Evolutionary conservation across 2,113 vertebrate genomes (phyloP), one percentile per base, ranked within the genome.

Genomic region (Elephas maximus): DNA sequence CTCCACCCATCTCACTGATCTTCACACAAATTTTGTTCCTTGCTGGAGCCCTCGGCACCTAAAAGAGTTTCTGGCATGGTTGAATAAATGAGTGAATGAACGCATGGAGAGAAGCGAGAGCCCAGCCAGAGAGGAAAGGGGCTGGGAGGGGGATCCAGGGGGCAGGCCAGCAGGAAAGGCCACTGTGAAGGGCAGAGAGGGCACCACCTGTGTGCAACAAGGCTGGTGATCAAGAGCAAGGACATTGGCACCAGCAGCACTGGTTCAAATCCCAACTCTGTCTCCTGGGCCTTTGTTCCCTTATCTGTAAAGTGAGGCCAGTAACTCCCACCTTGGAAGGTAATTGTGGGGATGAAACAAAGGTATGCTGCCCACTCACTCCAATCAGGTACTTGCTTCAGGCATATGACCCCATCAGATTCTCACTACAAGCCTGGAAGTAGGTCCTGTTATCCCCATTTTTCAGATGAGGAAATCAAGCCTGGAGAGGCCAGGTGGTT

Each of bases 161-260:
- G 65, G 53, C 33, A 10, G 69, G n/a, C 4, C 0, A 2, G 9
- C 28, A 67, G 83, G 67, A 60, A 11, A 48, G 73, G 51, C 48
- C 78, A n/a, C n/a, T 1, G 0, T 6, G 51, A 9, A 17, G 18
- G 41, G 44, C 76, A 87, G 37, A 48, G 62, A 65, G 63, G 89
- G 28, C 6, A 0, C 85, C 17, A 2, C 30, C 30, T n/a, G 11
- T 74, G 45, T 45, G 17, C 15, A 44, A 44, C 6, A 33, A 51
- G 44, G 41, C 8, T 83, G 81, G 71, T 30, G 60, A 8, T 0
- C 2, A 28, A 77, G 41, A 79, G 14, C 26, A 21, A 79, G 28
- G n/a, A 8, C 48, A 5, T 2, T 0, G 5, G 44, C 14, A 17
- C 20, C 83, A 41, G 30, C 26, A 28, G 28, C 2, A 0, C 30